A percentile compares a stretch with the other conserved stretches of the same genome.
Conservation (phyloP, 2,797 vertebrate species). For the Myotis myotis region DNA sequence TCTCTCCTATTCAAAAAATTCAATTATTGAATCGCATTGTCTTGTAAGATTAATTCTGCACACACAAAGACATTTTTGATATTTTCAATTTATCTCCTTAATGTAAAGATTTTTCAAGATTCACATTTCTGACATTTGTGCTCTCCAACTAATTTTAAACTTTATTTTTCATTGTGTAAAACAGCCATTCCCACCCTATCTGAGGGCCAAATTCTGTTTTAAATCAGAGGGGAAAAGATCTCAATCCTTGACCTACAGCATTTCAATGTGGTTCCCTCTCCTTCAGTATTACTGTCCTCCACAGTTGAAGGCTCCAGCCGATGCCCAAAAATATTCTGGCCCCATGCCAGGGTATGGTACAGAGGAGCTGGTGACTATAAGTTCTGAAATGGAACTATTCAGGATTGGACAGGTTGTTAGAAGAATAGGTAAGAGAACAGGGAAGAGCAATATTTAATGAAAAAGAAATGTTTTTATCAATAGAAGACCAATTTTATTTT, state of each 20-base stretch:
- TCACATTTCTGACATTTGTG: not conserved
- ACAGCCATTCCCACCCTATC: not conserved
- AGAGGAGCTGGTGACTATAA: not conserved
- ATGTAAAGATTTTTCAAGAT: not conserved
- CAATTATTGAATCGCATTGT: not conserved
- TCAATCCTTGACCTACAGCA: not conserved
- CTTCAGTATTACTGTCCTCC: not conserved
- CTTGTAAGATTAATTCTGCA: not conserved
- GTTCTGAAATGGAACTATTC: not conserved
- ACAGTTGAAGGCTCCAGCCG: not conserved
- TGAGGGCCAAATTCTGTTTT: not conserved
- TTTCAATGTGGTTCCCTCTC: not conserved
- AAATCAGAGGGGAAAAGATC: not conserved
- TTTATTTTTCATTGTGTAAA: not conserved
- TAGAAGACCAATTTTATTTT: not conserved
- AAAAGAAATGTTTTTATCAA: not conserved
- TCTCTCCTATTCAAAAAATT: slow-evolving; percentile 7
- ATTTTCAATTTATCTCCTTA: not conserved
- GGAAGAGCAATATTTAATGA: not conserved
- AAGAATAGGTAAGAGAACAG: not conserved
- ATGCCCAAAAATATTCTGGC: not conserved
- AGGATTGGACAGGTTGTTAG: not conserved
- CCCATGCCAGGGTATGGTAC: not conserved
- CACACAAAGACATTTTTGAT: not conserved
- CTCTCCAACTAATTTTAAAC: not conserved